Base-by-base conservation (phyloP, 1,140 invertebrate species). In the Zaprionus nigranus region DNA sequence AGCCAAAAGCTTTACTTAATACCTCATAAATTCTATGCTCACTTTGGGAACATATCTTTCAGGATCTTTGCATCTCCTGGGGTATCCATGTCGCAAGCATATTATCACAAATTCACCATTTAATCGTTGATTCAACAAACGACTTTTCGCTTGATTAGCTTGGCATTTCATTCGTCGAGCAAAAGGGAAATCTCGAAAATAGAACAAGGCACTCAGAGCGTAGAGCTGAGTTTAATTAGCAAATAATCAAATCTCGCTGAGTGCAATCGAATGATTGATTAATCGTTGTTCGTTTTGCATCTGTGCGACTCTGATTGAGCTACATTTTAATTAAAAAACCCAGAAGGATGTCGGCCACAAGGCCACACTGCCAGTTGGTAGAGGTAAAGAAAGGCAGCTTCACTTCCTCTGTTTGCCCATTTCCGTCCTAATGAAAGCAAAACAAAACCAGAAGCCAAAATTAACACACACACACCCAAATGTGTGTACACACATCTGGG, bases 231-330 rank as follows among this genome's bases (percentile, higher is more conserved):
- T 60, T 68, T 68, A 68, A 68, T 68, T 68, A 61, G 65, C 38
- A 40, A n/a, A 61, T 61, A 68, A 68, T 68, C 40, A 53, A 60
- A 61, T 68, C 28, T 59, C 26, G 57, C 43, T 34, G 30, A 28
- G 28, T 68, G 51, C 43, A 68, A 67, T 58, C 64, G 51, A 67
- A 43, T 67, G 38, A 68, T 68, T 51, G 56, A 68, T 68, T 68
- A 61, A 61, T 68, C 57, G 36, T 60, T 60, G 38, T 68, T 28
- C 65, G 53, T 9, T 68, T 60, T 22, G 57, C 56, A 68, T 26
- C 65, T 60, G 40, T 46, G 38, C 30, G 65, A n/a, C 40, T 53
- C 28, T 15, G 15, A 64, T 17, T 53, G 61, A 34, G 26, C n/a
- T n/a, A 46, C 56, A 49, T 30, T 49, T 61, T 30, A 65, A 65